Conservation (phyloP, 2,888 invertebrate genomes). For the Heliconius erato region DNA sequence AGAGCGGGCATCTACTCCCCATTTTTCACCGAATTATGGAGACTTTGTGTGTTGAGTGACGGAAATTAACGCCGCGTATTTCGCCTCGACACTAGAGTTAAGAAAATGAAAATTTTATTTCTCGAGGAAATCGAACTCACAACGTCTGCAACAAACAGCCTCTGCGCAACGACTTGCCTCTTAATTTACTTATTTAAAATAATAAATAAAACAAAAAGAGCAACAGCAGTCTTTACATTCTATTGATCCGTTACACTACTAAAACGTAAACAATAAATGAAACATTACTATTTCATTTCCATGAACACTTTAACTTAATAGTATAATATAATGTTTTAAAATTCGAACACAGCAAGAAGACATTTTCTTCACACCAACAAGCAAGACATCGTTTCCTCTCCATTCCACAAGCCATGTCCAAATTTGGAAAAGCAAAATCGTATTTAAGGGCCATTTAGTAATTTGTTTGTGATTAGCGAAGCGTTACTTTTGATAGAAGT, state of each 20-base stretch:
- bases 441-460: conserved; percentile 39
- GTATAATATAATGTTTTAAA: not conserved
- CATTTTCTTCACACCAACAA: not conserved
- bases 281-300: not conserved
- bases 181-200: too few species aligned
- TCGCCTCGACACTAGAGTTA: too few species aligned
- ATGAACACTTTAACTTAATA: not conserved
- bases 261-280: not conserved
- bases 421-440: conserved; percentile 12
- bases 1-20: too few species aligned
- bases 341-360: not conserved
- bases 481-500: conserved; percentile 66
- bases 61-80: too few species aligned
- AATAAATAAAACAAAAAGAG: too few species aligned
- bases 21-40: too few species aligned
- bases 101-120: too few species aligned
- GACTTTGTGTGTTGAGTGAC: too few species aligned
- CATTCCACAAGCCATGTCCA: not conserved
- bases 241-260: not conserved
- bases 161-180: too few species aligned
- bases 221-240: not conserved
- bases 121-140: too few species aligned
- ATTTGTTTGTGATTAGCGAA: conserved; percentile 55
- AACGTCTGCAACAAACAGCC: too few species aligned
- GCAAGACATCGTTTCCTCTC: not conserved